A percentile compares a stretch with the other conserved stretches of the same genome.
phyloP scores from a whole-genome alignment of 2,113 vertebrate species.

The Beaufortia kweichowensis region DNA sequence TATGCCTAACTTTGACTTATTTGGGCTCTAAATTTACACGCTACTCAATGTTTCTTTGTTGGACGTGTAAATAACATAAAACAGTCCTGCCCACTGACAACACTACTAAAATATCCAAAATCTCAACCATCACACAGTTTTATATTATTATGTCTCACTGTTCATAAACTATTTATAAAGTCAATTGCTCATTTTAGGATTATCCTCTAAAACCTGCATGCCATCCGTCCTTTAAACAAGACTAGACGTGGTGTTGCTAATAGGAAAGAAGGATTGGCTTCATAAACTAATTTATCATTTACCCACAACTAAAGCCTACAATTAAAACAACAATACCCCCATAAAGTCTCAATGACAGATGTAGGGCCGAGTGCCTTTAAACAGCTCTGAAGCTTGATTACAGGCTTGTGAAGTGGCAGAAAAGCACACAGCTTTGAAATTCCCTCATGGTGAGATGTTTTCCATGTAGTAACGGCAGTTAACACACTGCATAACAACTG shows the following conservation, averaged over 20 bases:
- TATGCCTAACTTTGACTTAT: no score
- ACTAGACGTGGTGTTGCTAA: conserved; percentile 44
- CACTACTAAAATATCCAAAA: no score
- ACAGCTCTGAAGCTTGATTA: conserved; percentile 62
- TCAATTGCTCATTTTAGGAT: no score
- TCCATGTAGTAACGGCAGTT: conserved; percentile 73
- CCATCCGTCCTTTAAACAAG: conserved; percentile 6
- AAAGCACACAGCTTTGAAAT: conserved; percentile 71
- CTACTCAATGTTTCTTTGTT: no score
- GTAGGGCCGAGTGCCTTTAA: conserved; percentile 33
- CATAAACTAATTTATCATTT: conserved; percentile 59
- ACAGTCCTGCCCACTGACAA: no score
- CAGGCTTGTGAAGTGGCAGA: conserved; percentile 60
- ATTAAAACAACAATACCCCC: conserved; percentile 50
- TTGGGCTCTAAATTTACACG: no score
- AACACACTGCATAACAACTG: conserved; percentile 66
- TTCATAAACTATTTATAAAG: no score
- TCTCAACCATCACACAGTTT: no score
- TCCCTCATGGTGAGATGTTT: conserved; percentile 71
- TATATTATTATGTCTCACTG: no score
- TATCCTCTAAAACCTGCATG: background rate
- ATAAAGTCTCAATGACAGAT: conserved; percentile 51
- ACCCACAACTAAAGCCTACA: conserved; percentile 36
- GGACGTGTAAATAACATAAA: no score
- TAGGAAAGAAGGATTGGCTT: conserved; percentile 35